Evolutionary conservation across 1,140 invertebrate species (phyloP).

Genomic region (Laupala kohalensis): DNA sequence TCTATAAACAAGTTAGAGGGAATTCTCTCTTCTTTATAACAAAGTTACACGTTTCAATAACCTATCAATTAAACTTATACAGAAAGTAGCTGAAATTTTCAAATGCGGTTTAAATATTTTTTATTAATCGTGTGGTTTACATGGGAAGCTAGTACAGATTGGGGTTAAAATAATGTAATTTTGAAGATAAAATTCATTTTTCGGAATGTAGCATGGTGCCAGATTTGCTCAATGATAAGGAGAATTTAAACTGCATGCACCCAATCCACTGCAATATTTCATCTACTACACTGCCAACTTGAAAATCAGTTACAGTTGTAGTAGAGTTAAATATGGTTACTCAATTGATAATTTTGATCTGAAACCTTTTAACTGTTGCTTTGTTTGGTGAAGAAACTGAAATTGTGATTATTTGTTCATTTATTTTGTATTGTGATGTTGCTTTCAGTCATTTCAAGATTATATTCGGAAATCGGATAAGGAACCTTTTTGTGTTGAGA

Average conservation of each 20-base stretch:
- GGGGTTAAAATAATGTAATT: not conserved
- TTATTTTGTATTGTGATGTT: not conserved
- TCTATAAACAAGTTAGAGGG: not conserved
- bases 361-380: not conserved
- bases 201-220: not conserved
- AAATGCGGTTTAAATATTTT: too few relatives aligned
- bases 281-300: not conserved
- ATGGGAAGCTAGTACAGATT: too few relatives aligned
- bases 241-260: not conserved
- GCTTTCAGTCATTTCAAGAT: conserved; percentile 18
- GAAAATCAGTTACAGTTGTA: not conserved
- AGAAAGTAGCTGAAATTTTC: too few relatives aligned
- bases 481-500: conserved; percentile 36
- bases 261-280: not conserved
- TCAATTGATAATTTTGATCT: too few relatives aligned
- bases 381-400: not conserved
- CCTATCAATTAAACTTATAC: too few relatives aligned
- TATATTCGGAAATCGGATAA: conserved; percentile 18
- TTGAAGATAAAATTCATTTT: not conserved
- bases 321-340: not conserved
- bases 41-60: too few relatives aligned
- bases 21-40: not conserved
- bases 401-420: not conserved
- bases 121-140: too few relatives aligned
- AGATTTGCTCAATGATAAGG: not conserved